Evolutionary conservation across 2,113 vertebrate genomes (phyloP), one percentile per base, ranked within the genome.

Genomic region (Nanorana parkeri): DNA sequence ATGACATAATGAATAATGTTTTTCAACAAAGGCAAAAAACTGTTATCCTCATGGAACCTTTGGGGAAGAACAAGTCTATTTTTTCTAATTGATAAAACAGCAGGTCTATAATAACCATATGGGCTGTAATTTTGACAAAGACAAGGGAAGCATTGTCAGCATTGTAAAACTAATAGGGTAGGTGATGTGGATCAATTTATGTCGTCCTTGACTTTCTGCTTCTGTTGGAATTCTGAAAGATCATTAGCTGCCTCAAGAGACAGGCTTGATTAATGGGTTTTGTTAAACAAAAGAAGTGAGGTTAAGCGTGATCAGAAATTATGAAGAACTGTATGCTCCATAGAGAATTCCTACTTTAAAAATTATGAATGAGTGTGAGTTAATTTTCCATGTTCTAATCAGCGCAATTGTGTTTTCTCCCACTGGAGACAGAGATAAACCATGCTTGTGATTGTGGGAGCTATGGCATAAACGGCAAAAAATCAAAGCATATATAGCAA

Each of bases 161-260:
- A 51, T 54, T 85, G 83, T 85, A 85, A 89, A 84, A 85, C 86
- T 92, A 89, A 90, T 87, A 90, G 85, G 87, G 78, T 86, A 58
- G 88, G 77, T 87, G 85, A 88, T 87, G 85, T 86, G 85, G 87
- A 90, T 92, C 92, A 89, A 88, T 92, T 88, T 84, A 29, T 85
- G 82, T 84, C 88, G 89, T 89, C 92, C 90, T 92, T 94, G 91
- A 91, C 91, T 92, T 91, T 90, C 88, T 90, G 86, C 85, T 90
- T 89, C 87, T 87, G 61, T 89, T 90, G 87, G 84, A 91, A 90
- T 91, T 90, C 90, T 89, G 78, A 86, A 87, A 90, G 87, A 90
- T 92, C 88, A 88, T 92, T 91, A 92, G 83, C 84, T 64, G 87
- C 88, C 89, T 89, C 88, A 87, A 89, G 83, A 89, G 90, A 91